A percentile compares a stretch with the other conserved stretches of the same genome.
phyloP scores from a whole-genome alignment of 2,113 vertebrate genomes.

The Pipa parva region DNA sequence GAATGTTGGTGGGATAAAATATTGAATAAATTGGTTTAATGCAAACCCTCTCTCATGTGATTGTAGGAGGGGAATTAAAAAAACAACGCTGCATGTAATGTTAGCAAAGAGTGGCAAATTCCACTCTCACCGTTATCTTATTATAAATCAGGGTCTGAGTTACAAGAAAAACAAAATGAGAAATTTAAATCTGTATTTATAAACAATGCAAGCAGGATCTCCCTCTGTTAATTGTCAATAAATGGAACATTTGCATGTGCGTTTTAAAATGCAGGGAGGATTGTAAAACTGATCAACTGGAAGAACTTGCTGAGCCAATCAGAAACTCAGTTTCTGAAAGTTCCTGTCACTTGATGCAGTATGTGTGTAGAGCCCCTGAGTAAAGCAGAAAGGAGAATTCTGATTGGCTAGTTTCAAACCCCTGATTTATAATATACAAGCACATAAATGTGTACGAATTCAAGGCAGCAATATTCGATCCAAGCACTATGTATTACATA shows the following conservation, averaged over 20 bases:
- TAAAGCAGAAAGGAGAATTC: not conserved
- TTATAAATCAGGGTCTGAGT: conserved; percentile 1
- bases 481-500: not conserved
- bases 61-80: too few species aligned
- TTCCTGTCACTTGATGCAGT: not conserved
- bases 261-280: not conserved
- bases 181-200: not conserved
- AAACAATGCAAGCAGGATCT: not conserved
- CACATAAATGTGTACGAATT: not conserved
- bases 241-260: not conserved
- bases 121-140: not conserved
- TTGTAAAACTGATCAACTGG: not conserved
- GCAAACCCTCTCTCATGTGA: not conserved
- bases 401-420: not conserved
- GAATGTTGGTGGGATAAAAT: not conserved
- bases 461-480: not conserved
- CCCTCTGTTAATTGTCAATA: not conserved
- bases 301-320: not conserved
- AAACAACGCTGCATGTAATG: too few species aligned
- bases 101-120: too few species aligned
- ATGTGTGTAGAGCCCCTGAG: not conserved
- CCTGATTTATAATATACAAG: conserved; percentile 9
- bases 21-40: not conserved
- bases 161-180: not conserved
- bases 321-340: not conserved